Conservation (phyloP, 2,888 invertebrate species). For the Machimus rusticus region DNA sequence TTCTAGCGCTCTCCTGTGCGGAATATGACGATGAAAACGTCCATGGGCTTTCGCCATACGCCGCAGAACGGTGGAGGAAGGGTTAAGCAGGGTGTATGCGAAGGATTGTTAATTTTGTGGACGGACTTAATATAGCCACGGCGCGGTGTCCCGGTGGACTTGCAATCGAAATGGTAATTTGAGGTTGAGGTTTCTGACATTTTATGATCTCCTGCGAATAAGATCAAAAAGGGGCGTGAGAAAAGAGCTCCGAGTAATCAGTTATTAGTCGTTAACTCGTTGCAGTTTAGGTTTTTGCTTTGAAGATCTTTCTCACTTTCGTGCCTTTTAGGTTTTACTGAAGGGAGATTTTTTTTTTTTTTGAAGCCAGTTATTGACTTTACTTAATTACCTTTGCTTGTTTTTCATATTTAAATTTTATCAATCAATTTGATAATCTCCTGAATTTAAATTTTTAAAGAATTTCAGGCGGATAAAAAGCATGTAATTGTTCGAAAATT, state of each 20-base stretch:
- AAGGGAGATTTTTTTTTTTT: too few species aligned
- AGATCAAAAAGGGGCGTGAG: slow-evolving; percentile 27
- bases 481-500: neutral
- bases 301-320: neutral
- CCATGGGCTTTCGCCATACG: neutral
- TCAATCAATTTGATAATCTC: neutral
- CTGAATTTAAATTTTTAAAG: neutral
- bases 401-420: too few species aligned
- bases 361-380: too few species aligned
- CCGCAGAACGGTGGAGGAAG: neutral
- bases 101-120: slow-evolving; percentile 16
- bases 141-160: neutral
- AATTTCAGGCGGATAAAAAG: neutral
- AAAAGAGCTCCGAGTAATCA: neutral
- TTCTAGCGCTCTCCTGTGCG: neutral
- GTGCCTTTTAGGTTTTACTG: neutral
- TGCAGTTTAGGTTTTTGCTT: neutral
- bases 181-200: slow-evolving; percentile 17
- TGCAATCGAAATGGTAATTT: slow-evolving; percentile 18
- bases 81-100: neutral
- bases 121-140: neutral
- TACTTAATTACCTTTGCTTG: too few species aligned
- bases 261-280: slow-evolving; percentile 2
- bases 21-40: neutral
- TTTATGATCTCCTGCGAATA: slow-evolving; percentile 5